A percentile compares a stretch with the other conserved stretches of the same genome.
phyloP scores from a whole-genome alignment of 2,797 vertebrate species.

The Acomys russatus region DNA sequence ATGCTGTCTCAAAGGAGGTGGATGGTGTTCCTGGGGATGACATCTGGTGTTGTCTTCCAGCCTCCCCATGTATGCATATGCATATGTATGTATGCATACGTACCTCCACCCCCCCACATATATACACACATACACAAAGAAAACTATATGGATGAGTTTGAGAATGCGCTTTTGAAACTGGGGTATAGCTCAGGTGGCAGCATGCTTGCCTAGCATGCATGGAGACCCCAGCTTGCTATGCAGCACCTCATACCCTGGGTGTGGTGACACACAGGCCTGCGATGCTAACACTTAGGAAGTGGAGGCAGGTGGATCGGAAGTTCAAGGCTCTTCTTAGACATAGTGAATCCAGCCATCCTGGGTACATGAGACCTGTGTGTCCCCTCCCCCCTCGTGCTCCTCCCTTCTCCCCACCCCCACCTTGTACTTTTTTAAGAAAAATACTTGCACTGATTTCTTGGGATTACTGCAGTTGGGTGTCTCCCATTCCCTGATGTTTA shows the following conservation, averaged over 20 bases:
- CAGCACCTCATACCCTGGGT: not conserved
- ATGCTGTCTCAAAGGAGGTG: not conserved
- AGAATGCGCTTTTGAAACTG: not conserved
- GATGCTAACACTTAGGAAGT: not conserved
- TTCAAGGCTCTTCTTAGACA: not conserved
- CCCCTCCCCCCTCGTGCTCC: not conserved
- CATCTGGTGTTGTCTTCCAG: not conserved
- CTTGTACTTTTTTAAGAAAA: not conserved
- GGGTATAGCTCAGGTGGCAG: not conserved
- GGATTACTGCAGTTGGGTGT: not conserved
- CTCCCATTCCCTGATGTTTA: not conserved
- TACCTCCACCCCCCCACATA: not conserved
- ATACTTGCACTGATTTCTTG: not conserved
- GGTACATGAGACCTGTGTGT: not conserved
- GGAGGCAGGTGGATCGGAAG: not conserved
- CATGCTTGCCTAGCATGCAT: not conserved
- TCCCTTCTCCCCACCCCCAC: too few relatives aligned
- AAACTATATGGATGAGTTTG: not conserved
- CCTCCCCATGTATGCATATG: not conserved
- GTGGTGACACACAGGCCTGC: not conserved
- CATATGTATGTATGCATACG: not conserved
- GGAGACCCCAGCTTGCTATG: not conserved
- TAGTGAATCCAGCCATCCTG: not conserved
- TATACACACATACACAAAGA: not conserved
- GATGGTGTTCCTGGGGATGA: not conserved